These are phyloP conservation scores for Solen grandis DNA, from an alignment of 1,140 invertebrate genomes.

Conservation along the genomic window DNA sequence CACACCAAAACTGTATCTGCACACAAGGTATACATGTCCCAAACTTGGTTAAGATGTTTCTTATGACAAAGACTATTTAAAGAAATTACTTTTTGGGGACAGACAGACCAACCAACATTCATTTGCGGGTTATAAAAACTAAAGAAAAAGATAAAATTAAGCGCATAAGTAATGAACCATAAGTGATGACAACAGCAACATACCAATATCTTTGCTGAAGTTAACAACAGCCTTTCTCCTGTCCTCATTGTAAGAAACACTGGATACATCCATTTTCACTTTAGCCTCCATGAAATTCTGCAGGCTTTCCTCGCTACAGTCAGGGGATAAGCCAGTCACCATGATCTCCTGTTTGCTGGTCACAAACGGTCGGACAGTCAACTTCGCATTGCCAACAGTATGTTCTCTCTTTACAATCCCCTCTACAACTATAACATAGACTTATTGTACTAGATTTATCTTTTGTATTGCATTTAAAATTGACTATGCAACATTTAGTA, in stretches of 20 bases:
- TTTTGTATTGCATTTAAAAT: neutral
- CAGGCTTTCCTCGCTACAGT: slow-evolving; percentile 30
- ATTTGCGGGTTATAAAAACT: no score
- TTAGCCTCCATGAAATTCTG: slow-evolving; percentile 47
- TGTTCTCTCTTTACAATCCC: slow-evolving; percentile 8
- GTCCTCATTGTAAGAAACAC: neutral
- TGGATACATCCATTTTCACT: neutral
- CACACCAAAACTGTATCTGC: no score
- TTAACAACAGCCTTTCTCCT: slow-evolving; percentile 11
- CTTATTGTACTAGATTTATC: neutral
- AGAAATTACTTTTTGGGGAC: no score
- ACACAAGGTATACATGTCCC: no score
- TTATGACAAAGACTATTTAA: no score
- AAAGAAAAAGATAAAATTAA: no score
- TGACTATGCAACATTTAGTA: neutral
- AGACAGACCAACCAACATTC: no score
- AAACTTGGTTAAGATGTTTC: no score
- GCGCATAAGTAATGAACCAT: no score
- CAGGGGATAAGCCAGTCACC: neutral
- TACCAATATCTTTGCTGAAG: neutral
- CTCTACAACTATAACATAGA: slow-evolving; percentile 8
- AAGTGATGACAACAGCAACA: no score
- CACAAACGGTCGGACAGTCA: slow-evolving; percentile 4
- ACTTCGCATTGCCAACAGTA: neutral
- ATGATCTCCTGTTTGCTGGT: slow-evolving; percentile 41